Evolutionary conservation across 2,113 vertebrate genomes (phyloP), one percentile per base, ranked within the genome.

Genomic region (Zosterops pallidus): DNA sequence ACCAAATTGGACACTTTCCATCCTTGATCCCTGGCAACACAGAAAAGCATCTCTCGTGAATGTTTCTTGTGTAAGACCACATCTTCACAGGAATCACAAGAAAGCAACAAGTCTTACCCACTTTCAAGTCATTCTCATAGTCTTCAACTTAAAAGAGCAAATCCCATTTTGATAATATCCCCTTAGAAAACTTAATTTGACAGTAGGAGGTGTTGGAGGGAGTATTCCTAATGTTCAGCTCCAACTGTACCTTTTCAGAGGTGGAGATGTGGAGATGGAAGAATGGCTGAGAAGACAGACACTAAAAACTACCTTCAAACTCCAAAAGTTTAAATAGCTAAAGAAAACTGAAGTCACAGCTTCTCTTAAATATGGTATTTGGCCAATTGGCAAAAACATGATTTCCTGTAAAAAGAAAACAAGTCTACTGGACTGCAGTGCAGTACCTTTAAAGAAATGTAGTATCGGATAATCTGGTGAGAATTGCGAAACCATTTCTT

Each of bases 1-100:
- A 24, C 1, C 2, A 0, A 50, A 18, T 1, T 55, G 20, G 0
- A 16, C 14, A 26, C 7, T 47, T 55, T 31, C n/a, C n/a, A 62
- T 37, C 23, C 56, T 23, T 37, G 33, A 71, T 26, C 12, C 37
- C 19, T 6, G 6, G 67, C n/a, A 47, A 57, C 49, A 42, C 0
- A 2, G 42, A 33, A 55, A 31, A 23, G 5, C 26, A 41, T 1
- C 35, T 22, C 39, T 55, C 57, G 8, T 1, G 1, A 42, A 63
- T 2, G 1, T 26, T 46, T 81, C 53, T 28, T 29, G 12, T 4
- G 17, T 5, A 41, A 89, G 35, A 68, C 5, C 28, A 24, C 15
- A 81, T 12, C 33, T 68, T 21, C 42, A 53, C 14, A 77, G 21
- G 29, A 55, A 60, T 31, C 33, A 33, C 14, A 35, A 8, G 28